Conservation (phyloP, 2,888 invertebrate genomes). For the Rutpela maculata region DNA sequence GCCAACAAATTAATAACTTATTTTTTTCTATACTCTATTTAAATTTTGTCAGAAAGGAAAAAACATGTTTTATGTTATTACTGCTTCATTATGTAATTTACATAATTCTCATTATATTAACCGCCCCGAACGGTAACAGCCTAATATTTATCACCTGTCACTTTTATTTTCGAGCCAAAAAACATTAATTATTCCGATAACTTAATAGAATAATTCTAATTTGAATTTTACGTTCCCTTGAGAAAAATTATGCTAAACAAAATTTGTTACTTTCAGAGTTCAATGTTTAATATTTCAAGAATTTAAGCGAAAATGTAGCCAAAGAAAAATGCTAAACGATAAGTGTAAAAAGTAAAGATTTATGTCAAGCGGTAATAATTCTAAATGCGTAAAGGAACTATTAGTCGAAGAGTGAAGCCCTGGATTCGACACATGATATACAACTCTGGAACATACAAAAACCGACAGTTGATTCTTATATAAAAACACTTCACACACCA, state of each 20-base stretch:
- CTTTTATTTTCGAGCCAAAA: constrained; percentile 27
- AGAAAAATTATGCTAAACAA: constrained; percentile 28
- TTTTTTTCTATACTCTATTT: no score
- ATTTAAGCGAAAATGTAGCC: neutral
- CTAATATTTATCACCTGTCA: constrained; percentile 34
- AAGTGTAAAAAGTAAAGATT: no score
- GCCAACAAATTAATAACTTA: no score
- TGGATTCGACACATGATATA: no score
- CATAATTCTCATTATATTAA: constrained; percentile 28
- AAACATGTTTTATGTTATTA: constrained; percentile 2
- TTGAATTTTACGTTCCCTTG: constrained; percentile 36
- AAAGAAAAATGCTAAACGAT: no score
- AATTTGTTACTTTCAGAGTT: constrained; percentile 14
- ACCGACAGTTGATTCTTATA: no score
- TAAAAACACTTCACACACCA: no score
- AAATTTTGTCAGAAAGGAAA: neutral
- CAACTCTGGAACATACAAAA: no score
- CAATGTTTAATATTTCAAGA: neutral
- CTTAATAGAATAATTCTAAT: constrained; percentile 32
- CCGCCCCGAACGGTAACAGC: constrained; percentile 1
- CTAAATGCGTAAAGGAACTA: neutral
- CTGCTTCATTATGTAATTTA: neutral
- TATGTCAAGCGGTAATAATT: neutral
- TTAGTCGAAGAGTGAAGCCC: no score
- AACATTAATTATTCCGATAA: constrained; percentile 38